These are phyloP conservation scores for Phymatocera aterrima DNA, from an alignment of 2,888 invertebrate species.

Conservation along the genomic window DNA sequence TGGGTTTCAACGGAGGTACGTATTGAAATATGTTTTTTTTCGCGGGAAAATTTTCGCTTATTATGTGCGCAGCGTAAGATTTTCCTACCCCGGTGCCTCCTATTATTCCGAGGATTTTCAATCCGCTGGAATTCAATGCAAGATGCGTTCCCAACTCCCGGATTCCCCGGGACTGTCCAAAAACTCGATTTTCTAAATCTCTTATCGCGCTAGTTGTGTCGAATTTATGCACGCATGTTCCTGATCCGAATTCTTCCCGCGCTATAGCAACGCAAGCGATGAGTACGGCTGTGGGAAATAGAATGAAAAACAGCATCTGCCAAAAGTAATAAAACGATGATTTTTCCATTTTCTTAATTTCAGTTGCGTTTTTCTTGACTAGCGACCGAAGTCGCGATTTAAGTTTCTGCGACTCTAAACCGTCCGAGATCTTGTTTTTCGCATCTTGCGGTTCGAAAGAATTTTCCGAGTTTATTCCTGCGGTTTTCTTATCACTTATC, in stretches of 20 bases:
- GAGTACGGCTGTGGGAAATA: constrained; percentile 50
- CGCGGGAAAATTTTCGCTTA: constrained; percentile 59
- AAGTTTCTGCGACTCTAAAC: neutral
- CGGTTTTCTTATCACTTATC: neutral
- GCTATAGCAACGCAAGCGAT: constrained; percentile 49
- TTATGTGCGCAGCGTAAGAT: constrained; percentile 65
- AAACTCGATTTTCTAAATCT: constrained; percentile 59
- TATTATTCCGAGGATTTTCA: constrained; percentile 61
- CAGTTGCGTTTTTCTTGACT: neutral
- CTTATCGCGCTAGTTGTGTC: constrained; percentile 57
- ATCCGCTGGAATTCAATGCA: constrained; percentile 49
- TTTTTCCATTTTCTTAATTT: neutral
- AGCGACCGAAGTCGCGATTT: constrained; percentile 4
- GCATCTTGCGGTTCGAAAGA: neutral
- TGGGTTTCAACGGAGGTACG: constrained; percentile 55
- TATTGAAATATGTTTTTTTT: constrained; percentile 56
- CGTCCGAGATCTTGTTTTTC: neutral
- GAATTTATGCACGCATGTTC: constrained; percentile 53
- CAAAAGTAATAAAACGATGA: neutral
- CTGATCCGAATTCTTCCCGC: constrained; percentile 35
- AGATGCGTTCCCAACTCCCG: constrained; percentile 54
- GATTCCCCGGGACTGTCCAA: constrained; percentile 64
- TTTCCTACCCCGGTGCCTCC: constrained; percentile 71
- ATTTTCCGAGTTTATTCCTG: neutral
- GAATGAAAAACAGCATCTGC: constrained; percentile 47